These are phyloP conservation scores for Engystomops pustulosus DNA, from an alignment of 2,113 vertebrate species.

Conservation along the genomic window DNA sequence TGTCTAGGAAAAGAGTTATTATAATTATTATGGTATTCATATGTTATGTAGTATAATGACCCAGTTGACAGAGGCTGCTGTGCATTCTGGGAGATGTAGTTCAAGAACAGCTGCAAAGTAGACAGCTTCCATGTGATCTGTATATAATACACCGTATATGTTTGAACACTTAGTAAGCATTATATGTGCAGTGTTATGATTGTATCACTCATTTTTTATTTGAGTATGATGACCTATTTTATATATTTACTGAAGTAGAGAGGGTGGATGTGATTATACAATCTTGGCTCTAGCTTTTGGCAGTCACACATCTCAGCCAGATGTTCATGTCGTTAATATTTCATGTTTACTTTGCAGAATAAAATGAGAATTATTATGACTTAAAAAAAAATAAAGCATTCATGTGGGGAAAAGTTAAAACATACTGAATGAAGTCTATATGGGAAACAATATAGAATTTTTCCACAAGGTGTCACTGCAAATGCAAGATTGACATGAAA, in stretches of 20 bases:
- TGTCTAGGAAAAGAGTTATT: not conserved
- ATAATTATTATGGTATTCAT: not conserved
- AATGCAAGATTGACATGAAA: conserved; percentile 17
- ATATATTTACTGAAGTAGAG: conserved; percentile 18
- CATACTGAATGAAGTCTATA: not conserved
- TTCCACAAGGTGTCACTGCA: not conserved
- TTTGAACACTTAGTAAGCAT: not conserved
- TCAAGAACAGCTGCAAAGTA: not conserved
- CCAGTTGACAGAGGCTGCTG: not conserved
- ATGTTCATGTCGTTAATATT: conserved; percentile 46
- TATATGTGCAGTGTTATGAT: conserved; percentile 5
- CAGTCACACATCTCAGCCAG: conserved; percentile 17
- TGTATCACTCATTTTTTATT: conserved; percentile 14
- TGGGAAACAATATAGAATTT: not conserved
- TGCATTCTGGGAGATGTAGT: not conserved
- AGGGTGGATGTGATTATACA: conserved; percentile 20
- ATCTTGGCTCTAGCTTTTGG: conserved; percentile 31
- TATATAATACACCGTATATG: not conserved
- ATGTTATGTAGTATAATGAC: not conserved
- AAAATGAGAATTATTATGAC: conserved; percentile 46
- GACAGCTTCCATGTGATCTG: not conserved
- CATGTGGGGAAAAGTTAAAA: not conserved
- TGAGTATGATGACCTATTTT: conserved; percentile 14
- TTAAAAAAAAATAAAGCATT: conserved; percentile 12
- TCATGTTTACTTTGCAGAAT: conserved; percentile 31